These are phyloP conservation scores for Bombus sylvicola DNA, from an alignment of 1,140 invertebrate species.

Conservation along the genomic window DNA sequence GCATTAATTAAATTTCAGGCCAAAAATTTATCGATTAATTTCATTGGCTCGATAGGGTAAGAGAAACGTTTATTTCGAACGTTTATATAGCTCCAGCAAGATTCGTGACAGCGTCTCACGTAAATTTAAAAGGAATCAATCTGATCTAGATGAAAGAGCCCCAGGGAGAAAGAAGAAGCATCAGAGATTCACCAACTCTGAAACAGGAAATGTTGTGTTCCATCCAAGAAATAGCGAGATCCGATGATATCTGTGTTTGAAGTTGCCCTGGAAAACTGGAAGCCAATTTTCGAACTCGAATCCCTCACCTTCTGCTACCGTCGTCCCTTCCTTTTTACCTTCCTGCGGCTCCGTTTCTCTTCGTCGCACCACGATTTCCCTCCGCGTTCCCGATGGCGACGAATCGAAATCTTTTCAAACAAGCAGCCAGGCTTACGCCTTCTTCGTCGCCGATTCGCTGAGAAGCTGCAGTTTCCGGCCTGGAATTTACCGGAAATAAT, in stretches of 20 bases:
- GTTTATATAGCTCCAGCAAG: not conserved
- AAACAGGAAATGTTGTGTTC: constrained; percentile 61
- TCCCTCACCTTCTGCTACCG: not conserved
- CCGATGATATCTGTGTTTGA: constrained; percentile 65
- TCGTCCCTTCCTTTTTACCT: not conserved
- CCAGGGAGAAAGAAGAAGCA: not conserved
- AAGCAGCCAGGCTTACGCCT: constrained; percentile 53
- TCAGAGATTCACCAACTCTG: not conserved
- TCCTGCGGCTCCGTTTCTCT: not conserved
- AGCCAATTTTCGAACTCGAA: constrained; percentile 58
- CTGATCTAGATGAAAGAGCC: constrained; percentile 48
- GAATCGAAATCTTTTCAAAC: constrained; percentile 52
- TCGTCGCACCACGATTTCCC: constrained; percentile 2
- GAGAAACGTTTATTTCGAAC: not conserved
- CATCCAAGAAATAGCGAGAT: constrained; percentile 49
- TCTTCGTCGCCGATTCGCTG: constrained; percentile 18
- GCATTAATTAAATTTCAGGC: not conserved
- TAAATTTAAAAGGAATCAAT: constrained; percentile 61
- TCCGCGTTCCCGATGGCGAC: constrained; percentile 20
- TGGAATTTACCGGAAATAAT: constrained; percentile 70
- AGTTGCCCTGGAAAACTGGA: constrained; percentile 54
- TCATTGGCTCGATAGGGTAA: too few relatives aligned
- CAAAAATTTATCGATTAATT: not conserved
- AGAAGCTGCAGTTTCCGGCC: constrained; percentile 56
- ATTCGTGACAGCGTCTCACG: constrained; percentile 36